Percentiles rank a stretch among this genome's conserved stretches.
phyloP scores from a whole-genome alignment of 2,888 invertebrate genomes.

The Oxycera nigricornis region DNA sequence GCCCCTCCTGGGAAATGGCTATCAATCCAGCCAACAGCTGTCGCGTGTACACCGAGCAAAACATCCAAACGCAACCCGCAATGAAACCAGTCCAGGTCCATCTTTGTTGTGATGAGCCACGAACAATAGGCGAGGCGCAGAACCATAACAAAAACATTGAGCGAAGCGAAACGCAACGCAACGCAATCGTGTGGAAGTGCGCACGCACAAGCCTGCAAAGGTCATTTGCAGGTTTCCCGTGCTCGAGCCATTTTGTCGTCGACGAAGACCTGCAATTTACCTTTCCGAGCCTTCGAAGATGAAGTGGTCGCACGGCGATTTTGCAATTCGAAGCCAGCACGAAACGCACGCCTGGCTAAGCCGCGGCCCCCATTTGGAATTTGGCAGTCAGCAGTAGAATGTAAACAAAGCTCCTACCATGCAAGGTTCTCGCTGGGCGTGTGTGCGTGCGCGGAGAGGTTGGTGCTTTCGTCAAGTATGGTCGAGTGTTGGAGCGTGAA shows the following conservation, averaged over 20 bases:
- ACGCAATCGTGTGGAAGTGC: background rate
- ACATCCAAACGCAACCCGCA: background rate
- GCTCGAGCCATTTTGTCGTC: background rate
- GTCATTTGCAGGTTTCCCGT: background rate
- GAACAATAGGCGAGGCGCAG: constrained; percentile 1
- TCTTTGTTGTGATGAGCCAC: constrained; percentile 10
- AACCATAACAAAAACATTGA: constrained; percentile 17
- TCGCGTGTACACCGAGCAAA: background rate
- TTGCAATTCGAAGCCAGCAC: background rate
- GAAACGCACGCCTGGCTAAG: background rate
- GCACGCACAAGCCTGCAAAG: background rate
- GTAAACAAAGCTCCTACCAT: constrained; percentile 1
- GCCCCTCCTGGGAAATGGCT: background rate
- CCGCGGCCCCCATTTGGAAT: background rate
- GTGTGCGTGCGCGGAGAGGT: background rate
- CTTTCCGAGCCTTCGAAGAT: too few species aligned
- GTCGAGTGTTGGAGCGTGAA: background rate
- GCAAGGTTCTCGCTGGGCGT: background rate
- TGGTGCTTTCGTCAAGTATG: background rate
- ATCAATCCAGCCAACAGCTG: constrained; percentile 22
- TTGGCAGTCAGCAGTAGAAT: constrained; percentile 3
- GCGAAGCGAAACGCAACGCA: background rate
- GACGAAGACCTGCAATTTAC: background rate
- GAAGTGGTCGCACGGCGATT: too few species aligned
- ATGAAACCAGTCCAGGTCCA: background rate